These are phyloP conservation scores for Macropus fuliginosus DNA, from an alignment of 2,797 vertebrate species.

Conservation along the genomic window DNA sequence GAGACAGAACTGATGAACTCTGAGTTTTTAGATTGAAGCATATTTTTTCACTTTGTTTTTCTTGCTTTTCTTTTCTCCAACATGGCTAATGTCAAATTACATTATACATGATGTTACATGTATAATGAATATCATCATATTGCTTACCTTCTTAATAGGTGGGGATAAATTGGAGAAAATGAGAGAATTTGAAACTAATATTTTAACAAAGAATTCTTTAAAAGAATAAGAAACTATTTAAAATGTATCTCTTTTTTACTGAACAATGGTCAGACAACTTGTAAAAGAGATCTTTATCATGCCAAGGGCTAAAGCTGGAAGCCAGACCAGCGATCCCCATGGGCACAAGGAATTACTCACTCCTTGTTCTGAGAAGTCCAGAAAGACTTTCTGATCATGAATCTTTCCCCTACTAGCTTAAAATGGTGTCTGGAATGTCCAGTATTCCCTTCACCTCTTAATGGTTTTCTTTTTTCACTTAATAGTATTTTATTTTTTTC, in stretches of 20 bases:
- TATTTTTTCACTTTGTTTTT: not conserved
- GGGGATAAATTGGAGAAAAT: not conserved
- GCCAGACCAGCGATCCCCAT: not conserved
- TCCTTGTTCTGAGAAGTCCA: not conserved
- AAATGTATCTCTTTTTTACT: not conserved
- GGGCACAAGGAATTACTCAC: not conserved
- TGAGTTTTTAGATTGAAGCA: not conserved
- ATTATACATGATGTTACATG: not conserved
- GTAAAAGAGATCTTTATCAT: not conserved
- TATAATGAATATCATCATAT: not conserved
- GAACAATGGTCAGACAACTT: not conserved
- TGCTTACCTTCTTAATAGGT: not conserved
- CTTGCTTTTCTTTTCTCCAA: not conserved
- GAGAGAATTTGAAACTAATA: not conserved
- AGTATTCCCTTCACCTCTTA: not conserved
- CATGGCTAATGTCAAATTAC: not conserved
- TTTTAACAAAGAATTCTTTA: not conserved
- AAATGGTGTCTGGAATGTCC: not conserved
- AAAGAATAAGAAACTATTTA: not conserved
- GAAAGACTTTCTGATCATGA: constrained; percentile 4
- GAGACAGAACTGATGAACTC: not conserved
- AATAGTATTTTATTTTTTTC: too few species aligned
- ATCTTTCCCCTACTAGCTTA: not conserved
- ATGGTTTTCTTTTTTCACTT: not conserved
- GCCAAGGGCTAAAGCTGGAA: not conserved